Evolutionary conservation across 2,113 vertebrate species (phyloP).

Genomic region (Nettapus auritus): DNA sequence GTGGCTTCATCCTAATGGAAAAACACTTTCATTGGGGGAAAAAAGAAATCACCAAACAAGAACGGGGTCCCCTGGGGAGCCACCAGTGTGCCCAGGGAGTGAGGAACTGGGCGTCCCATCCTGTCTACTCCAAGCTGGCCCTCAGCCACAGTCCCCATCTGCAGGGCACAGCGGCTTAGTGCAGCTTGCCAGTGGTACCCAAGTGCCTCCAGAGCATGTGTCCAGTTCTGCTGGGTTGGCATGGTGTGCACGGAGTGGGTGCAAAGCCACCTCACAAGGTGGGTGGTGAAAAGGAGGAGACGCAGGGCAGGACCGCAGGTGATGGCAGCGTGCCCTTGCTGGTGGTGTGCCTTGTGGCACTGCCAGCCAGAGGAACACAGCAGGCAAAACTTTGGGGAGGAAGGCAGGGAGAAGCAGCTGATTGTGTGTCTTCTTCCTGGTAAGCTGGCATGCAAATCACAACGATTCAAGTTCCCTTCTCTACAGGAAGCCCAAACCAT

Average conservation of each 20-base stretch:
- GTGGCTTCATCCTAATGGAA: neutral
- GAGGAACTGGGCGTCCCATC: neutral
- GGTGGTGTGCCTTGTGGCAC: neutral
- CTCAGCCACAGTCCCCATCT: neutral
- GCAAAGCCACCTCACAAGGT: neutral
- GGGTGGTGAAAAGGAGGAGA: neutral
- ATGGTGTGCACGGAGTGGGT: accelerated
- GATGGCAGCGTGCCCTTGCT: neutral
- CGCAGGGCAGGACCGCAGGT: neutral
- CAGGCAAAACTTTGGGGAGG: neutral
- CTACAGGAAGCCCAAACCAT: neutral
- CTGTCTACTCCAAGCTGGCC: accelerated
- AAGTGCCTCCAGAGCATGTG: neutral
- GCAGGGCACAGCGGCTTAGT: neutral
- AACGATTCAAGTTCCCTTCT: neutral
- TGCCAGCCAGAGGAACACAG: neutral
- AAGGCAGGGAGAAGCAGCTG: neutral
- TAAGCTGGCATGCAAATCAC: neutral
- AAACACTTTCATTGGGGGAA: neutral
- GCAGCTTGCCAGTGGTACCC: neutral
- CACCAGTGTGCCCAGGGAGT: neutral
- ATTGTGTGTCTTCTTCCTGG: neutral
- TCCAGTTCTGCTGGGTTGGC: neutral
- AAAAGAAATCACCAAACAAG: neutral
- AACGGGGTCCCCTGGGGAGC: neutral